Evolutionary conservation across 2,888 invertebrate genomes (phyloP), one percentile per base, ranked within the genome.

Genomic region (Macrosoma leucophasiata): DNA sequence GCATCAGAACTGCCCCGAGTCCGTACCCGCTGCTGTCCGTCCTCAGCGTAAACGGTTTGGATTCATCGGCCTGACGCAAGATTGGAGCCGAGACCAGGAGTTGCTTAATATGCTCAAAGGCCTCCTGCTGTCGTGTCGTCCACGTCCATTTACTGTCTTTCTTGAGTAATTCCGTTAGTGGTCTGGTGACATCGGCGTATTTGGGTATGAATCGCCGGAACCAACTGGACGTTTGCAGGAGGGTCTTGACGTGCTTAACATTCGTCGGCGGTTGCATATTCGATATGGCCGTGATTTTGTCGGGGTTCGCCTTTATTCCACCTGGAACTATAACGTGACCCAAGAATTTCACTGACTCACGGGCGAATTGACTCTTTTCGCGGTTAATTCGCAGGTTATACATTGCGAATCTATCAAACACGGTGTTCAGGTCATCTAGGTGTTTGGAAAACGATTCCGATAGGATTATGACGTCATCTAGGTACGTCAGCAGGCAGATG

Each of bases 41-140:
- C 3, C 56, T 35, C 0, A 64, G 13, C 1, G 54, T 36, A 15
- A 55, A 65, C 1, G 55, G 54, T 12, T 42, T 20, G 2, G 13
- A 24, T 3, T 15, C 50, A 52, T 8, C 46, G 19, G 13, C 43
- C 36, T 4, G 52, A 12, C 40, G 33, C 0, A 55, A 31, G 4
- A 55, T 31, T 10, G 36, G 32, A 2, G 36, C 24, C 5, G 24
- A n/a, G 2, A 24, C 24, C 4, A 24, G 13, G n/a, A 24, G 9
- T 3, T 24, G 4, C 5, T 47, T 90, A 89, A 64, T 90, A 77
- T 30, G 89, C 82, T 18, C 89, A 89, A 31, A 90, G 86, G 24
- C 24, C n/a, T 24, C 24, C 24, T 24, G 24, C 13, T 24, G 24
- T 14, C n/a, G 26, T 9, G 31, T 8, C 4, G 15, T 17, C 39